Evolutionary conservation across 2,113 vertebrate species (phyloP).

Genomic region (Scolopax mira): DNA sequence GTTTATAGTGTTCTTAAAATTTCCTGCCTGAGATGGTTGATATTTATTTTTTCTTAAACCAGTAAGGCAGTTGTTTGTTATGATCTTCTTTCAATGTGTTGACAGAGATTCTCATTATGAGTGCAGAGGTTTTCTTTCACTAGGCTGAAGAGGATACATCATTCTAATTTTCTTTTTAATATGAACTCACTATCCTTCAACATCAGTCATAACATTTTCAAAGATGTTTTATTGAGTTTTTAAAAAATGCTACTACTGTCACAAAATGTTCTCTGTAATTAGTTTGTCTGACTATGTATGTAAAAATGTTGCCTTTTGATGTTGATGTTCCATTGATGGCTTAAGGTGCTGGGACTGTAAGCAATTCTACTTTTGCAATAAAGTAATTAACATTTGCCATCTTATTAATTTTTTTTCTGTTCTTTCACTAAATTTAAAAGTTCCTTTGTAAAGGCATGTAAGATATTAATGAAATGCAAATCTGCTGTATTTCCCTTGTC

Average conservation of each 20-base stretch:
- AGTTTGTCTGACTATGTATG: background rate
- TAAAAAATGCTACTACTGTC: background rate
- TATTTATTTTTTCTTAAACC: background rate
- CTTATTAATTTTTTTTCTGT: background rate
- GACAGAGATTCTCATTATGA: background rate
- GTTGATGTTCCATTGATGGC: background rate
- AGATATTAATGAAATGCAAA: background rate
- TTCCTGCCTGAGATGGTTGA: background rate
- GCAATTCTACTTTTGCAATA: background rate
- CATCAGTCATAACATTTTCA: background rate
- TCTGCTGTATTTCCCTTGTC: background rate
- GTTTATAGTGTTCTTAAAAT: background rate
- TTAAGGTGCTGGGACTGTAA: background rate
- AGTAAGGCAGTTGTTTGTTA: background rate
- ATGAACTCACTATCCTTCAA: background rate
- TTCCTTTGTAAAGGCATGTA: background rate
- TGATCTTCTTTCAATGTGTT: rapidly evolving
- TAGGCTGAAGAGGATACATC: background rate
- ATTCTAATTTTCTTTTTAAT: background rate
- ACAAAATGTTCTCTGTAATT: background rate
- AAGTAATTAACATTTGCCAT: background rate
- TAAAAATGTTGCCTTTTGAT: background rate
- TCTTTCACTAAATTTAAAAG: background rate
- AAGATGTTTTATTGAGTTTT: background rate
- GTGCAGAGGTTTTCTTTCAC: background rate